Percentiles rank a stretch among this genome's conserved stretches.
These are phyloP conservation scores for Bursaphelenchus mucronatus DNA, from an alignment of 1,140 invertebrate species.

Conservation along the genomic window DNA sequence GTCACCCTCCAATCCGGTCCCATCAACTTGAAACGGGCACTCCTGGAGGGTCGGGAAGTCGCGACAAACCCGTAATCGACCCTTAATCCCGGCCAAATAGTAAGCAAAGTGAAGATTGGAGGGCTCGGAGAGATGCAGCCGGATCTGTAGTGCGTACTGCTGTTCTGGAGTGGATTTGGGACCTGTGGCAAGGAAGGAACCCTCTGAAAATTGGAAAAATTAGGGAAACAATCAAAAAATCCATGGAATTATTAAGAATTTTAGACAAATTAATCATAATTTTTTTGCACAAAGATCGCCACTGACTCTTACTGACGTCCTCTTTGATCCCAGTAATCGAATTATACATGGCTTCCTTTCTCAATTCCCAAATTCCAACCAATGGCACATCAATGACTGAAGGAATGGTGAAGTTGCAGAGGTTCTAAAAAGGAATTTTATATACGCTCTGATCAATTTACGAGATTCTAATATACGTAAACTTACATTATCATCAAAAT, in stretches of 20 bases:
- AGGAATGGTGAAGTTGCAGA: slow-evolving; percentile 5
- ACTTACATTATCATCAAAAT: slow-evolving; percentile 27
- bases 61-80: slow-evolving; percentile 15
- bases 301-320: slow-evolving; percentile 16
- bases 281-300: too few species aligned
- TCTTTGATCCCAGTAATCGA: slow-evolving; percentile 23
- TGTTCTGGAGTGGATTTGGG: slow-evolving; percentile 1
- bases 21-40: slow-evolving; percentile 20
- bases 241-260: not conserved
- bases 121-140: slow-evolving; percentile 2
- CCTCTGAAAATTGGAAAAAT: slow-evolving; percentile 4
- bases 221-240: too few species aligned
- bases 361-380: slow-evolving; percentile 9
- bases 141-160: too few species aligned
- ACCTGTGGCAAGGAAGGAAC: slow-evolving; percentile 8
- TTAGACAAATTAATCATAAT: not conserved
- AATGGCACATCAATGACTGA: not conserved
- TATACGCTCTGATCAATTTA: not conserved
- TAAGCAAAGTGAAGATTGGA: slow-evolving; percentile 26
- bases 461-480: too few species aligned
- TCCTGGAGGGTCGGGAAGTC: slow-evolving; percentile 12
- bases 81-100: slow-evolving; percentile 21
- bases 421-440: not conserved
- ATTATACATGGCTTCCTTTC: slow-evolving; percentile 18
- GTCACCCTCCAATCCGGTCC: slow-evolving; percentile 15